Evolutionary conservation across 1,140 invertebrate species (phyloP), one percentile per base, ranked within the genome.

Genomic region (Himalopsyche phryganea): DNA sequence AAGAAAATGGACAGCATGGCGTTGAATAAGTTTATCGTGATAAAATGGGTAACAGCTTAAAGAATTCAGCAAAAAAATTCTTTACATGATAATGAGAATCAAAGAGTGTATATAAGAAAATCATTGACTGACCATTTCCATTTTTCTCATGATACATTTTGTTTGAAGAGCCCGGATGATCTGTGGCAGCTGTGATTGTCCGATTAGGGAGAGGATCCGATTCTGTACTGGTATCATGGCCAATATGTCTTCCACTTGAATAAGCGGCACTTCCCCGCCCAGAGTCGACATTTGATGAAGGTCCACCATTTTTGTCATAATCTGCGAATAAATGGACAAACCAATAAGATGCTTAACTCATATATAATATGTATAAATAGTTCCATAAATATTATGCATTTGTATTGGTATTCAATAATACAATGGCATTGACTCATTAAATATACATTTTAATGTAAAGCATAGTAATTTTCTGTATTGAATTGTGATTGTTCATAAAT

Each of bases 261-360:
- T 88, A 88, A 41, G 86, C 85, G 10, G 86, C 86, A 65, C 86
- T 88, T 14, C 87, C 87, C 66, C 87, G 79, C 10, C 87, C 87
- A 2, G 87, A 89, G 72, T 89, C 87, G 11, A 85, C 83, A 66
- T 86, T 86, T 1, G 85, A 87, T 0, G 84, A 86, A 60, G 85
- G 84, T 13, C 79, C 80, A 28, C 84, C 84, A 40, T 84, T 79
- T 70, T 88, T 87, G 66, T 87, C 85, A 65, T 87, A 87, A 77
- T 88, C 86, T 67, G 78, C 82, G 66, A 69, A 77, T 14, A 13
- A 14, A 44, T 11, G 19, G 38, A 60, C n/a, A 41, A 5, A 13
- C n/a, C 17, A 41, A 6, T 13, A 69, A 69, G 36, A 17, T 49
- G 17, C 10, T 41, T 46, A 38, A 28, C 14, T 45, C 11, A 45